Conservation (phyloP, 1,140 invertebrate genomes). For the Venturia canescens region DNA sequence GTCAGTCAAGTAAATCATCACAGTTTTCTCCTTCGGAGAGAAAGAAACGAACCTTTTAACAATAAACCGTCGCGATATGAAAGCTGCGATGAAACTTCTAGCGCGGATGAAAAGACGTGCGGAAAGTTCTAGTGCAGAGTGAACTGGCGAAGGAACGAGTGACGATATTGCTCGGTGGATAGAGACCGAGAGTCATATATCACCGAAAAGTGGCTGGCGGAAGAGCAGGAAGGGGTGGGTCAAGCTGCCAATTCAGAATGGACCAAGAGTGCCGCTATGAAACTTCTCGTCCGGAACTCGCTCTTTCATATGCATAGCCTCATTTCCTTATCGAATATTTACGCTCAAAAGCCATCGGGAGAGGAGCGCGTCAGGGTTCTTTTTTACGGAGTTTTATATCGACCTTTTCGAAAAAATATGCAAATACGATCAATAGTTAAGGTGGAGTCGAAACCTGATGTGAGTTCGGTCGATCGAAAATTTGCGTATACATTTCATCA, state of each 20-base stretch:
- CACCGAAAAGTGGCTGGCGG: slow-evolving; percentile 60
- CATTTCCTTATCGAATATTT: slow-evolving; percentile 73
- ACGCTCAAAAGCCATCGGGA: slow-evolving; percentile 42
- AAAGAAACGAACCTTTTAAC: no score
- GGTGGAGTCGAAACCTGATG: no score
- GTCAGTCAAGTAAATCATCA: no score
- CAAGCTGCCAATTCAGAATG: slow-evolving; percentile 65
- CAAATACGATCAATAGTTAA: neutral
- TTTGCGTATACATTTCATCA: no score
- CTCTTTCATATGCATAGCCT: slow-evolving; percentile 75
- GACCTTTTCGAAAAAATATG: slow-evolving; percentile 6
- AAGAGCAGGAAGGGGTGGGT: neutral
- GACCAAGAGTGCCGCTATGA: slow-evolving; percentile 61
- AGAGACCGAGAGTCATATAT: slow-evolving; percentile 65
- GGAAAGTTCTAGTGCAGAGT: neutral
- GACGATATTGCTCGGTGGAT: slow-evolving; percentile 41
- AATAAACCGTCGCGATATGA: no score
- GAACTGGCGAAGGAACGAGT: slow-evolving; percentile 47
- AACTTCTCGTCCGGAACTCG: slow-evolving; percentile 61
- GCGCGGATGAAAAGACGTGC: no score
- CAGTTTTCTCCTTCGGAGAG: no score
- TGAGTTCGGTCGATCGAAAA: neutral
- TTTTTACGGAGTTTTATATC: slow-evolving; percentile 7
- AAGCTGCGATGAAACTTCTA: no score
- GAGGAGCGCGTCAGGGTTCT: slow-evolving; percentile 8